phyloP scores from a whole-genome alignment of 2,888 invertebrate species.

The Dicycla oo region DNA sequence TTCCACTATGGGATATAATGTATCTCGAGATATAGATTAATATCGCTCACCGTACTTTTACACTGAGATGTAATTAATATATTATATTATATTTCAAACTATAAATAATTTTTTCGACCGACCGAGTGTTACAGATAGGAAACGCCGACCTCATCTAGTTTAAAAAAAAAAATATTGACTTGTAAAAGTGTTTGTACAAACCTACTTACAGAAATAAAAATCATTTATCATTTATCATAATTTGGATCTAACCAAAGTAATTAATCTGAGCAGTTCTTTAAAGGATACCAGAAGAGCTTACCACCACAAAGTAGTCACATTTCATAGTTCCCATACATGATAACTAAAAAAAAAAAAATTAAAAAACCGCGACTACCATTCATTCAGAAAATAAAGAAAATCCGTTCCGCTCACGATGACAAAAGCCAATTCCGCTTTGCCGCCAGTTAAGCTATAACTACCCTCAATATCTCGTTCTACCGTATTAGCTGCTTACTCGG shows the following conservation, averaged over 20 bases:
- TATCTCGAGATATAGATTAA: too few relatives aligned
- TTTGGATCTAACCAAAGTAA: neutral
- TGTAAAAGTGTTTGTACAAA: too few relatives aligned
- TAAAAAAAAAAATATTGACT: too few relatives aligned
- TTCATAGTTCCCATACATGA: neutral
- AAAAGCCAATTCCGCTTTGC: conserved; percentile 75
- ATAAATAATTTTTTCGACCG: too few relatives aligned
- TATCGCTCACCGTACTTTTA: too few relatives aligned
- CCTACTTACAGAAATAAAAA: too few relatives aligned
- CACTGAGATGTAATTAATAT: too few relatives aligned
- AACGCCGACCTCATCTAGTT: too few relatives aligned
- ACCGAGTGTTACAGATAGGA: too few relatives aligned
- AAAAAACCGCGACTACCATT: conserved; percentile 57
- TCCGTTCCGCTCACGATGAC: conserved; percentile 74
- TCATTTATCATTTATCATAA: too few relatives aligned
- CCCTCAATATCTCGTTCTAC: conserved; percentile 84
- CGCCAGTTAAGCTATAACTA: conserved; percentile 78
- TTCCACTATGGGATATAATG: too few relatives aligned
- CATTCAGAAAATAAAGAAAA: conserved; percentile 69
- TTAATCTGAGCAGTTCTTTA: neutral
- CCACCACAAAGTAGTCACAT: neutral
- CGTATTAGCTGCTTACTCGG: conserved; percentile 89
- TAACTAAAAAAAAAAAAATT: conserved; percentile 24
- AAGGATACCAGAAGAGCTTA: neutral
- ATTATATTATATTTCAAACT: too few relatives aligned